Evolutionary conservation across 2,888 invertebrate genomes (phyloP), one percentile per base, ranked within the genome.

Genomic region (Altica lythri): DNA sequence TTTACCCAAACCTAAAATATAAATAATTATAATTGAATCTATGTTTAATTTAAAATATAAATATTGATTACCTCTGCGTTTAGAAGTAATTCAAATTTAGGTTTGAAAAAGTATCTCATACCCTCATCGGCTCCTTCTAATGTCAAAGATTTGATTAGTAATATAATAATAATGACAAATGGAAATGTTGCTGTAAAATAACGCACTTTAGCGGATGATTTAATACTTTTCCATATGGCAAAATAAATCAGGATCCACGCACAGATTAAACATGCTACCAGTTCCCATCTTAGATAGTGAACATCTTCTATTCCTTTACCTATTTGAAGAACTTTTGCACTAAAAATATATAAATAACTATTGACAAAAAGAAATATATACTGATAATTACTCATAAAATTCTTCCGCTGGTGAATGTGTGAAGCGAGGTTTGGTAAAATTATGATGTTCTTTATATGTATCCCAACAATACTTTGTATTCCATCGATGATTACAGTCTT

Each of bases 191-290:
- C 94, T 18, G 95, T 95, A 72, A 95, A 88, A 77, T 95, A 95
- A 63, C 95, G 88, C 47, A 94, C 86, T 81, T 88, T 88, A 25
- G 91, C 92, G 43, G 94, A 94, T n/a, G 94, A 92, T 74, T 92
- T 91, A 55, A 95, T 92, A 60, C 95, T 95, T 78, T 95, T 96
- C 92, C 95, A 96, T 44, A 96, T 86, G 63, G 95, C 93, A 77
- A 96, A 93, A 78, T 96, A 97, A 48, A 96, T 93, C 68, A 96
- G 79, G 59, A 95, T 83, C 96, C 96, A 97, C 60, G 95, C 93
- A 68, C 91, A 86, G 46, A 95, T 82, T 50, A 96, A 81, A 71
- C 95, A 93, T 40, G 92, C 88, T 19, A 92, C 88, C 56, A 96
- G 78, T 72, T 95, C 93, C 92, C 93, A 93, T 67, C 93, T 83